Evolutionary conservation across 2,888 invertebrate species (phyloP).

Genomic region (Watsonalla binaria): DNA sequence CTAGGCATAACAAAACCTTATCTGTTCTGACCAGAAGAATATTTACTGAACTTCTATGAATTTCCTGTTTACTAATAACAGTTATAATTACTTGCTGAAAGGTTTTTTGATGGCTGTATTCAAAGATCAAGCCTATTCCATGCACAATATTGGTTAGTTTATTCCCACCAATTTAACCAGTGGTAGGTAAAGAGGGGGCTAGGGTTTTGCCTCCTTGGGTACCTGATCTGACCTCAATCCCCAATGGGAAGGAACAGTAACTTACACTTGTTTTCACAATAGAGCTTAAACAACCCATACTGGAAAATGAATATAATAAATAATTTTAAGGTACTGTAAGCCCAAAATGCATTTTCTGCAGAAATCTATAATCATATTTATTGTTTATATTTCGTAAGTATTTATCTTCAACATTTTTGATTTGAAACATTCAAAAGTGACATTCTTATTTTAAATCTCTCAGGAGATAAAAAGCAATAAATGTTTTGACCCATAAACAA

Average conservation of each 20-base stretch:
- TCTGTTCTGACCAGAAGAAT: no score
- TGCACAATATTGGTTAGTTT: no score
- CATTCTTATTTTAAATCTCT: neutral
- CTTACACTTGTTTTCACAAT: slow-evolving; percentile 38
- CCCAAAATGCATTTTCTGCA: neutral
- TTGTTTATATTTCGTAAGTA: neutral
- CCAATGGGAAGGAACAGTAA: slow-evolving; percentile 4
- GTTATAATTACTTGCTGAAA: no score
- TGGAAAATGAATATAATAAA: slow-evolving; percentile 1
- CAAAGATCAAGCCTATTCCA: no score
- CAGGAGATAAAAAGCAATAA: neutral
- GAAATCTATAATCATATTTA: neutral
- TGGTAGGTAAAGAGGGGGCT: no score
- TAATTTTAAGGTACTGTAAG: neutral
- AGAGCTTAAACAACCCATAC: slow-evolving; percentile 30
- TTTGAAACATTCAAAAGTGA: slow-evolving; percentile 1
- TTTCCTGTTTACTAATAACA: no score
- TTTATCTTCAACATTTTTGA: neutral
- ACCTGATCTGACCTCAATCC: no score
- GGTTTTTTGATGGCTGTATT: no score
- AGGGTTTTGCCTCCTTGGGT: no score
- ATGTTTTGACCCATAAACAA: neutral
- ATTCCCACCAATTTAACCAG: no score
- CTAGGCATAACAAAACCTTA: no score
- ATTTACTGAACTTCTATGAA: no score